These are phyloP conservation scores for Aurelia sp. DNA, from an alignment of 30 jellyfish, hydroid and myxozoan genomes.

Conservation along the genomic window DNA sequence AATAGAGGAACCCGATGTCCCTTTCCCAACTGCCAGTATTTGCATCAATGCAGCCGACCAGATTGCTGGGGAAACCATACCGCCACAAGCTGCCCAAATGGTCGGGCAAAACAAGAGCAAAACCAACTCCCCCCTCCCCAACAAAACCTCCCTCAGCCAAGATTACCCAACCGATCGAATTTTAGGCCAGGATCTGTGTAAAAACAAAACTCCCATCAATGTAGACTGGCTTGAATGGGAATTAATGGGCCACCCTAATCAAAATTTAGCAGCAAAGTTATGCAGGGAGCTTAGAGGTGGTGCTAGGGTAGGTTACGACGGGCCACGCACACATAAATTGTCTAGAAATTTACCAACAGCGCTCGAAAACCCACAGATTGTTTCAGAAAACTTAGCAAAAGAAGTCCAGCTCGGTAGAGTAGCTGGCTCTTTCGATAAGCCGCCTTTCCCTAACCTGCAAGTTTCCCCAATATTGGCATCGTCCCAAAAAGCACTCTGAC, in stretches of 20 bases:
- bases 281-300: background rate
- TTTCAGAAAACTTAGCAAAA: background rate
- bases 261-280: background rate
- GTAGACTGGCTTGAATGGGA: background rate
- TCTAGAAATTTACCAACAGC: background rate
- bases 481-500: too few species aligned
- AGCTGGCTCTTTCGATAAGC: too few species aligned
- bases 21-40: background rate
- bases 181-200: too few species aligned
- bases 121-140: too few species aligned
- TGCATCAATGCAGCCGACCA: background rate
- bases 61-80: background rate
- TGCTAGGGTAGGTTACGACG: background rate
- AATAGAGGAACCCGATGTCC: background rate
- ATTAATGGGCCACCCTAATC: background rate
- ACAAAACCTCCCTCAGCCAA: too few species aligned
- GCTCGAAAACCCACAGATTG: background rate
- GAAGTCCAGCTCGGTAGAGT: background rate
- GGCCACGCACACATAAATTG: background rate
- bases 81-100: background rate
- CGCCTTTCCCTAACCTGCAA: too few species aligned
- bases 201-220: background rate
- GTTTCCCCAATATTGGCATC: too few species aligned
- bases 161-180: too few species aligned
- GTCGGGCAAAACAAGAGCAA: too few species aligned